phyloP scores from a whole-genome alignment of 2,113 vertebrate genomes.

The Sinocyclocheilus rhinocerous region DNA sequence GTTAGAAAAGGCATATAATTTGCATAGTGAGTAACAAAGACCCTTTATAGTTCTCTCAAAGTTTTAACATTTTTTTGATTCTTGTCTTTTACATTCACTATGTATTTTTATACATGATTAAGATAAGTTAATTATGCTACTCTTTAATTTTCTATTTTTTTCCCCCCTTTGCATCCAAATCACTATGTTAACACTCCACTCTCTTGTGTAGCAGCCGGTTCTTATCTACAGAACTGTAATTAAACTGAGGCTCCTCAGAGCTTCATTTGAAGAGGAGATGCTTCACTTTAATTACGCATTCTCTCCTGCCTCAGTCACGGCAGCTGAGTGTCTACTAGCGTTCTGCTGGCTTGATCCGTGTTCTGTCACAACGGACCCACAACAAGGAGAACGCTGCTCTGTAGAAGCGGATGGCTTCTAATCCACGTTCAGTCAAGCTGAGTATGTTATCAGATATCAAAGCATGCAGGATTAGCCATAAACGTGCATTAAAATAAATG shows the following conservation, averaged over 20 bases:
- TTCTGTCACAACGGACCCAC: slow-evolving; percentile 57
- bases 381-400: slow-evolving; percentile 50
- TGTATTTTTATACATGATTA: background rate
- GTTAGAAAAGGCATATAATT: background rate
- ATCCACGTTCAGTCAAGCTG: slow-evolving; percentile 56
- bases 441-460: slow-evolving; percentile 58
- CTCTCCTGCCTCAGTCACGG: slow-evolving; percentile 25
- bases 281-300: slow-evolving; percentile 42
- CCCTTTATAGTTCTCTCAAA: background rate
- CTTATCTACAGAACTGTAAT: slow-evolving; percentile 23
- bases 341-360: slow-evolving; percentile 28
- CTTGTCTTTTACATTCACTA: background rate
- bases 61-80: background rate
- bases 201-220: background rate
- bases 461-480: slow-evolving; percentile 57
- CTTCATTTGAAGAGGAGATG: background rate
- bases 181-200: background rate
- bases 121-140: background rate
- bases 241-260: slow-evolving; percentile 6
- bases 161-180: background rate
- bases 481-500: slow-evolving; percentile 55
- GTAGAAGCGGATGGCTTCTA: slow-evolving; percentile 50
- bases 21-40: background rate
- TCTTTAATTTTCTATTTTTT: background rate
- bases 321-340: background rate